Evolutionary conservation across 2,888 invertebrate genomes (phyloP).

Genomic region (Heliconius ethilla): DNA sequence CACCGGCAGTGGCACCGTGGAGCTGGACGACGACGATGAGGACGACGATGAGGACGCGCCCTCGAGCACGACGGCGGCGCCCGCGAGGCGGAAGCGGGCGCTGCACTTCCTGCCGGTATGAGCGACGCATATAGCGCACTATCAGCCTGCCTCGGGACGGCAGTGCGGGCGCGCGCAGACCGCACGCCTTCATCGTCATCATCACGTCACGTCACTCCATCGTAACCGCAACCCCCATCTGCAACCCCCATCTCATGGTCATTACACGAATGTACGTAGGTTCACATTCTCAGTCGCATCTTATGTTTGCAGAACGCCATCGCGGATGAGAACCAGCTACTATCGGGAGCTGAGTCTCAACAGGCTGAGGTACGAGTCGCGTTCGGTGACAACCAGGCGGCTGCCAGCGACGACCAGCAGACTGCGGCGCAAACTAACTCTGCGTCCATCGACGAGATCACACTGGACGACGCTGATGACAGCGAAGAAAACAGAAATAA

Average conservation of each 20-base stretch:
- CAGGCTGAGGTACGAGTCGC: slow-evolving; percentile 84
- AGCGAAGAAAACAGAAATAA: slow-evolving; percentile 92
- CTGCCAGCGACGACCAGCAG: slow-evolving; percentile 63
- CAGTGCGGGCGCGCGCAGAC: slow-evolving; percentile 70
- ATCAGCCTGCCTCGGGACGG: slow-evolving; percentile 76
- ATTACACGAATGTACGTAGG: slow-evolving; percentile 26
- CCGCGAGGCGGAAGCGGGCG: slow-evolving; percentile 61
- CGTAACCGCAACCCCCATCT: slow-evolving; percentile 48
- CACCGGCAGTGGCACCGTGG: slow-evolving; percentile 69
- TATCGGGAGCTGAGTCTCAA: slow-evolving; percentile 83
- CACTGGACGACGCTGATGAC: slow-evolving; percentile 85
- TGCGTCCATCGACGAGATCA: slow-evolving; percentile 86
- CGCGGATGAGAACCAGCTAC: slow-evolving; percentile 75
- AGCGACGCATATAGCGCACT: slow-evolving; percentile 67
- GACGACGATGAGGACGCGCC: slow-evolving; percentile 85
- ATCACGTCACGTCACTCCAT: slow-evolving; percentile 50
- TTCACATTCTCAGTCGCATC: slow-evolving; percentile 19
- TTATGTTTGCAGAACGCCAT: slow-evolving; percentile 65
- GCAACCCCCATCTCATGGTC: slow-evolving; percentile 52
- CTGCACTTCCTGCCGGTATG: slow-evolving; percentile 73
- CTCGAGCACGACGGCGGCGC: slow-evolving; percentile 52
- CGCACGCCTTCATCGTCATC: slow-evolving; percentile 61
- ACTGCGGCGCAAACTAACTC: slow-evolving; percentile 83
- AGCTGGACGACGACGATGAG: slow-evolving; percentile 77
- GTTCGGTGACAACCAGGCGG: slow-evolving; percentile 69